phyloP scores from a whole-genome alignment of 2,888 invertebrate genomes.

The Orthosia gracilis region DNA sequence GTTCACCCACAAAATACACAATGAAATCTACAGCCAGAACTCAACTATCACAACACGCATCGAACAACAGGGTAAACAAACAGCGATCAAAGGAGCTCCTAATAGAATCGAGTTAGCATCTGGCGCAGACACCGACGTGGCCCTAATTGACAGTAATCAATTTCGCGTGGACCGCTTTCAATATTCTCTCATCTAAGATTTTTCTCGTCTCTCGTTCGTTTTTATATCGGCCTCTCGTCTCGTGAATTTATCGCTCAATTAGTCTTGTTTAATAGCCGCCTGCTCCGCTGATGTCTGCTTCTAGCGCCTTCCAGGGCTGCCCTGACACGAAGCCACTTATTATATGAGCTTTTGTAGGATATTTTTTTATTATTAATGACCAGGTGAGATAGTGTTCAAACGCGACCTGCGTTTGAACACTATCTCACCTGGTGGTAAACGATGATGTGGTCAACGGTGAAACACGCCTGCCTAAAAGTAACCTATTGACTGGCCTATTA shows the following conservation, averaged over 20 bases:
- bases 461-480: no score
- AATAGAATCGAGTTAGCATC: constrained; percentile 80
- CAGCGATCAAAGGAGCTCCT: constrained; percentile 57
- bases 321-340: constrained; percentile 52
- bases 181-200: constrained; percentile 88
- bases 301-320: constrained; percentile 87
- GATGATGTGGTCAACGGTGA: no score
- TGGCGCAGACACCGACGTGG: constrained; percentile 83
- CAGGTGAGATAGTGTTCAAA: no score
- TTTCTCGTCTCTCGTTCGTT: constrained; percentile 86
- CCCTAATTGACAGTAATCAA: constrained; percentile 91
- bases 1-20: constrained; percentile 22
- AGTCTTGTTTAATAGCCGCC: constrained; percentile 92
- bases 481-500: no score
- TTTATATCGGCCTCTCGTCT: constrained; percentile 88
- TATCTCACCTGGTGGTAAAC: no score
- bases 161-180: constrained; percentile 89
- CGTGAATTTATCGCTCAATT: constrained; percentile 92
- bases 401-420: no score
- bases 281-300: constrained; percentile 91
- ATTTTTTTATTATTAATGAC: no score
- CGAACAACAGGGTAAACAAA: constrained; percentile 59
- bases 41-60: constrained; percentile 56
- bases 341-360: constrained; percentile 22
- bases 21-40: constrained; percentile 34